Evolutionary conservation across 2,797 vertebrate genomes (phyloP), one percentile per base, ranked within the genome.

Genomic region (Typhlichthys subterraneus): DNA sequence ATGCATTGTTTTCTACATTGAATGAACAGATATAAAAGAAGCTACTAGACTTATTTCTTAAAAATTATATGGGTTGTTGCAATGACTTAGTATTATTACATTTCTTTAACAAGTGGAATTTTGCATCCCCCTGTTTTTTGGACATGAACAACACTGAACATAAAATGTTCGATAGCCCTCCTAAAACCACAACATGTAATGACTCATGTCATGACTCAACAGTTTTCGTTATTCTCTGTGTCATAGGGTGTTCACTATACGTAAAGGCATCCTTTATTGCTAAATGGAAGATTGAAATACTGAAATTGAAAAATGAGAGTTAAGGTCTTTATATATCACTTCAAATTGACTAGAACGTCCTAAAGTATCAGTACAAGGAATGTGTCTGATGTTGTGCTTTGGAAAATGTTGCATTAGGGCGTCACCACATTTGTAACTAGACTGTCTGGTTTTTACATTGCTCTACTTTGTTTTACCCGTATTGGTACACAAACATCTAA

Each of bases 381-480:
- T 47, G 7, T 10, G 12, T 12, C 38, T 62, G 17, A 45, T 7
- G 45, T 29, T 17, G 3, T 17, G 12, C 2, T 49, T 29, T 51
- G 42, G 57, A 65, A 46, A 57, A 53, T 23, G 15, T 61, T 5
- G 49, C 52, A 46, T 74, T 59, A 75, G 82, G 80, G 80, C 6
- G 78, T 76, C 63, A 65, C 75, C 78, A 73, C 68, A 14, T 53
- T 76, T 54, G 57, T 63, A 63, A 84, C 82, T 77, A 73, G 80
- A 79, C 72, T 11, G 50, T 76, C 83, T 81, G 80, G 79, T 86
- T 88, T 80, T 69, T 62, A 49, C 17, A 8, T 19, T 63, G 67
- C 42, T 12, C 64, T 8, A 23, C 67, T 53, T 61, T 9, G 57
- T 69, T 57, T 73, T 61, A 61, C 76, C 67, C 72, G 70, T 72